These are phyloP conservation scores for Linnaemya vulpina DNA, from an alignment of 2,888 invertebrate genomes.

Conservation along the genomic window DNA sequence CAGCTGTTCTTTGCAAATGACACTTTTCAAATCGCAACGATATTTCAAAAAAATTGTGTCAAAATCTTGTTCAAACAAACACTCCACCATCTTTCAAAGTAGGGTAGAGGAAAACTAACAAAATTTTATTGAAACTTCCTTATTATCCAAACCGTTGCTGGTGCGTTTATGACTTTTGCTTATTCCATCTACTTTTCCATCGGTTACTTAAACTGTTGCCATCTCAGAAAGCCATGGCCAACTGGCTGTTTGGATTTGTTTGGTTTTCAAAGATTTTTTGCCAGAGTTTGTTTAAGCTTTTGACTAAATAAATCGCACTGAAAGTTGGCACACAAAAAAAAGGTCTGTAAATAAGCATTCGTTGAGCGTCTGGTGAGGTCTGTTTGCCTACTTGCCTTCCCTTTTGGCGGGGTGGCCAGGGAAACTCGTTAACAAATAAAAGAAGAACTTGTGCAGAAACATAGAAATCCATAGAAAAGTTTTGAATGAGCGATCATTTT, in stretches of 20 bases:
- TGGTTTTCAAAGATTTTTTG: conserved; percentile 29
- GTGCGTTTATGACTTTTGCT: conserved; percentile 36
- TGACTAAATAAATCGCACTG: conserved; percentile 52
- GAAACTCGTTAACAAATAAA: conserved; percentile 46
- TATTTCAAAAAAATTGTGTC: neutral
- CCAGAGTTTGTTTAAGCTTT: conserved; percentile 52
- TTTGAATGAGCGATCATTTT: conserved; percentile 68
- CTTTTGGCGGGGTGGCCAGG: neutral
- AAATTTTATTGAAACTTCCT: conserved; percentile 49
- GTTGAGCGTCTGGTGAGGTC: conserved; percentile 63
- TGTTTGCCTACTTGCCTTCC: neutral
- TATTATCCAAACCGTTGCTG: conserved; percentile 33
- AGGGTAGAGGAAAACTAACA: conserved; percentile 12
- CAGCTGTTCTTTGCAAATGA: too few species aligned
- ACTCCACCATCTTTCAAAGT: neutral
- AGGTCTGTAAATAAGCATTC: conserved; percentile 41
- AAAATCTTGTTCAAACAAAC: neutral
- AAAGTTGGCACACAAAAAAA: conserved; percentile 38
- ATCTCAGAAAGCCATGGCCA: conserved; percentile 21
- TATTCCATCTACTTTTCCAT: neutral
- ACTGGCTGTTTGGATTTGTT: conserved; percentile 22
- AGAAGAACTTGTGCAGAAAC: conserved; percentile 21
- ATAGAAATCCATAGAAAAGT: conserved; percentile 44
- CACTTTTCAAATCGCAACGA: too few species aligned
- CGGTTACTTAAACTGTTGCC: conserved; percentile 36